Evolutionary conservation across 2,888 invertebrate genomes (phyloP).

Genomic region (Chymomyza amoena): DNA sequence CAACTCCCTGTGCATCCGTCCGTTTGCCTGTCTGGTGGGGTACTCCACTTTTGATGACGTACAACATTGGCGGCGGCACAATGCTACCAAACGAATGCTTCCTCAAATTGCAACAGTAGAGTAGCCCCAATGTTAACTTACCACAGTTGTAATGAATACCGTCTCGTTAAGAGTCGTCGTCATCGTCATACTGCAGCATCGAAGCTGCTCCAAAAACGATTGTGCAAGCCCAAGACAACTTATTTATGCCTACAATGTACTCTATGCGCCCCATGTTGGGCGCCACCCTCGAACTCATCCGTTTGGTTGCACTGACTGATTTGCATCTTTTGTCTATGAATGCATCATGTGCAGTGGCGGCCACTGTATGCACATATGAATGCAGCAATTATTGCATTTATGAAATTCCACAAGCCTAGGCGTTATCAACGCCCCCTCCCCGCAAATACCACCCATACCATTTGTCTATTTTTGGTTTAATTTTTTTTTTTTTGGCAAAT

Average conservation of each 20-base stretch:
- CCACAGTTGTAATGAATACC: constrained; percentile 51
- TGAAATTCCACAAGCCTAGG: constrained; percentile 46
- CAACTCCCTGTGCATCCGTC: not conserved
- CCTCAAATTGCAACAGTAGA: constrained; percentile 8
- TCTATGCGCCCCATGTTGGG: constrained; percentile 11
- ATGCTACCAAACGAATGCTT: constrained; percentile 9
- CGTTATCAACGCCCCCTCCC: not conserved
- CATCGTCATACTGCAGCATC: no score
- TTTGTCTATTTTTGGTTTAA: constrained; percentile 8
- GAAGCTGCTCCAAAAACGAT: constrained; percentile 8
- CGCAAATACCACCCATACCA: not conserved
- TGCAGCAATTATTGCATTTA: constrained; percentile 67
- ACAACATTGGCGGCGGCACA: constrained; percentile 38
- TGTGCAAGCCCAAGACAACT: constrained; percentile 54
- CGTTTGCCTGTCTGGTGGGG: not conserved
- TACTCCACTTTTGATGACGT: constrained; percentile 32
- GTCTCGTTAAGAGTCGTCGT: constrained; percentile 37
- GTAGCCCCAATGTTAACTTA: not conserved
- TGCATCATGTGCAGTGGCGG: constrained; percentile 10
- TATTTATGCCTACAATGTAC: constrained; percentile 56
- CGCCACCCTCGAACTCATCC: constrained; percentile 9
- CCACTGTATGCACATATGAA: constrained; percentile 13
- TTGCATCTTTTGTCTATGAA: constrained; percentile 53
- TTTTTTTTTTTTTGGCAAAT: constrained; percentile 38
- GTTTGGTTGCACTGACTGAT: constrained; percentile 50